These are phyloP conservation scores for Nephrocerus scutellatus DNA, from an alignment of 2,888 invertebrate genomes.

Conservation along the genomic window DNA sequence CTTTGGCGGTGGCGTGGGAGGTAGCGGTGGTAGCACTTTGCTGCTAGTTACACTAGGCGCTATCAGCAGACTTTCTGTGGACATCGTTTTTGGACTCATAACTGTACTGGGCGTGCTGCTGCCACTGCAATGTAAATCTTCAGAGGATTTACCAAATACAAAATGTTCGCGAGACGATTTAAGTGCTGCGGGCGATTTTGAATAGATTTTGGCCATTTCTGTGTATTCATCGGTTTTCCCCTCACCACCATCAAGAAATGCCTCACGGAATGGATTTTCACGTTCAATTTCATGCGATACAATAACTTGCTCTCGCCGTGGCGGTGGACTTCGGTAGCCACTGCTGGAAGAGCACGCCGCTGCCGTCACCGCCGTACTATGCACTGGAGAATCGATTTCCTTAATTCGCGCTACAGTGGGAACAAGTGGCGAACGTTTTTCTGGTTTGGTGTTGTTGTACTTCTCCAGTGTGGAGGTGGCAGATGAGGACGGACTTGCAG, in stretches of 20 bases:
- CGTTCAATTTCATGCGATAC: constrained; percentile 39
- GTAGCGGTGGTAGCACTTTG: constrained; percentile 29
- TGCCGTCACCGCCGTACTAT: constrained; percentile 24
- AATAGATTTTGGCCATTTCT: constrained; percentile 39
- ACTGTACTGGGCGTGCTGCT: constrained; percentile 29
- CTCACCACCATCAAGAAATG: constrained; percentile 29
- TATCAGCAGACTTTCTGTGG: constrained; percentile 32
- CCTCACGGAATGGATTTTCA: constrained; percentile 46
- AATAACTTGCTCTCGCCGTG: constrained; percentile 23
- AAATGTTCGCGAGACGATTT: constrained; percentile 33
- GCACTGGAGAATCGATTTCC: constrained; percentile 42
- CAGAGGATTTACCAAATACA: constrained; percentile 40
- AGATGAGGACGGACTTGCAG: constrained; percentile 42
- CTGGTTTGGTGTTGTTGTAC: constrained; percentile 27
- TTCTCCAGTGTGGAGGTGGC: constrained; percentile 38
- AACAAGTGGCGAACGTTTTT: constrained; percentile 34
- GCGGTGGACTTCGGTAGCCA: constrained; percentile 26
- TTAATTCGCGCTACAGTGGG: constrained; percentile 42
- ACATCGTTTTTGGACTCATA: constrained; percentile 29
- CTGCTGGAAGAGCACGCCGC: constrained; percentile 22
- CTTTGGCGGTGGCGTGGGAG: constrained; percentile 39
- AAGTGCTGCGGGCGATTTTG: constrained; percentile 30
- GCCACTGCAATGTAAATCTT: constrained; percentile 34
- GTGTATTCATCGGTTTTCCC: constrained; percentile 41
- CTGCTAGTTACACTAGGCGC: constrained; percentile 26